Evolutionary conservation across 2,888 invertebrate species (phyloP).

Genomic region (Rhogogaster chlorosoma): DNA sequence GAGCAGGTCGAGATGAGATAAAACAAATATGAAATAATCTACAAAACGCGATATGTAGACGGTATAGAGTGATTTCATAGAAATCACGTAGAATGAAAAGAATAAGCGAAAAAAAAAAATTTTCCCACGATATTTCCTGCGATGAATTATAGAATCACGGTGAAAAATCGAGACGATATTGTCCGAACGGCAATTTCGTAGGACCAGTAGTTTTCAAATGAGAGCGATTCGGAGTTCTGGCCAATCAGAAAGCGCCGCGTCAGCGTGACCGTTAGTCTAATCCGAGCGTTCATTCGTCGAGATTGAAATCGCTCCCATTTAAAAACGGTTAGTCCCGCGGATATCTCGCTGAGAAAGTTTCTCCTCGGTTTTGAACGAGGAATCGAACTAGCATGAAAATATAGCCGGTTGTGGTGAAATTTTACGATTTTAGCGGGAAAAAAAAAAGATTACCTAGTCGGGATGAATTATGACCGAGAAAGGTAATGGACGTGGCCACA

Average conservation of each 20-base stretch:
- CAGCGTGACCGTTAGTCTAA: background rate
- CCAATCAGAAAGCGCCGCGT: background rate
- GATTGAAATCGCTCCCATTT: background rate
- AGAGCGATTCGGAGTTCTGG: background rate
- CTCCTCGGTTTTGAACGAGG: background rate
- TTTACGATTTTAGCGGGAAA: background rate
- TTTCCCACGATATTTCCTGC: background rate
- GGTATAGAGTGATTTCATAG: background rate
- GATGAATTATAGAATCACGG: background rate
- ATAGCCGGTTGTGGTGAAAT: background rate
- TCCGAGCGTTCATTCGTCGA: constrained; percentile 1
- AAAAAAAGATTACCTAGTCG: background rate
- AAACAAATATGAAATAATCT: background rate
- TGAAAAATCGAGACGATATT: background rate
- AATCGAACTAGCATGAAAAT: background rate
- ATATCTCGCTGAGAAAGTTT: background rate
- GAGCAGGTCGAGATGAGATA: constrained; percentile 69
- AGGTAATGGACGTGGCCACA: background rate
- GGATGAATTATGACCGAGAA: background rate
- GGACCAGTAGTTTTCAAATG: background rate
- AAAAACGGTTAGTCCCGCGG: background rate
- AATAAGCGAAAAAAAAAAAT: background rate
- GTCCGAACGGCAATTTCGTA: background rate
- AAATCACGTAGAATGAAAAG: background rate
- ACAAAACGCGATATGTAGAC: background rate